phyloP scores from a whole-genome alignment of 2,113 vertebrate genomes.

The Calyptomena viridis region DNA sequence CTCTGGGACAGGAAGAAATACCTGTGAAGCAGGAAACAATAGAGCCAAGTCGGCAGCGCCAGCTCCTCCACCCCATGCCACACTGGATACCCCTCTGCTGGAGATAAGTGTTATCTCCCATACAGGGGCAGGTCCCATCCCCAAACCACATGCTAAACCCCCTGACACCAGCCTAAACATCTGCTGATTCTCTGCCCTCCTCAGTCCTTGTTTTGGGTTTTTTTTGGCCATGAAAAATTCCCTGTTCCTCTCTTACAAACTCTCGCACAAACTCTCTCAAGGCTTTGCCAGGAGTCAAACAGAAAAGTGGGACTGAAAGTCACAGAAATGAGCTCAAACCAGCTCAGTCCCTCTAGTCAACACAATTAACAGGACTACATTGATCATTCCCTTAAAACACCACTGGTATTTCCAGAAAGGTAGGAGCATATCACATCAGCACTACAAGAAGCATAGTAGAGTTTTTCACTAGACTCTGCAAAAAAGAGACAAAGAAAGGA shows the following conservation, averaged over 20 bases:
- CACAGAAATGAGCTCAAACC: background rate
- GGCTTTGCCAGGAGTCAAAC: background rate
- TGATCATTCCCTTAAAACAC: background rate
- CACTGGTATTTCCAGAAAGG: background rate
- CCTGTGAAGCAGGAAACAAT: background rate
- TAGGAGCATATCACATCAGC: background rate
- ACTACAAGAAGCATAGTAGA: background rate
- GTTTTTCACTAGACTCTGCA: background rate
- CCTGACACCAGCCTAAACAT: background rate
- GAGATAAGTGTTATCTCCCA: constrained; percentile 5
- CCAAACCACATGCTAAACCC: background rate
- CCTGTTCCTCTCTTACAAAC: background rate
- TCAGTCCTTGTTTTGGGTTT: background rate
- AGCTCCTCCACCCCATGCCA: background rate
- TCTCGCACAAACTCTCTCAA: background rate
- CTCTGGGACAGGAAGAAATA: background rate
- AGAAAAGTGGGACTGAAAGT: background rate
- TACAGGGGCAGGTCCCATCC: background rate
- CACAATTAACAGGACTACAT: background rate
- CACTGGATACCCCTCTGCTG: background rate
- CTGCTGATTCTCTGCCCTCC: background rate
- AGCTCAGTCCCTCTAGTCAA: background rate
- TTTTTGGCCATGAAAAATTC: background rate
- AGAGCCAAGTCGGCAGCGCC: background rate
- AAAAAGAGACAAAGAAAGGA: background rate